phyloP scores from a whole-genome alignment of 1,140 invertebrate genomes.

The Brachionus paranguensis region DNA sequence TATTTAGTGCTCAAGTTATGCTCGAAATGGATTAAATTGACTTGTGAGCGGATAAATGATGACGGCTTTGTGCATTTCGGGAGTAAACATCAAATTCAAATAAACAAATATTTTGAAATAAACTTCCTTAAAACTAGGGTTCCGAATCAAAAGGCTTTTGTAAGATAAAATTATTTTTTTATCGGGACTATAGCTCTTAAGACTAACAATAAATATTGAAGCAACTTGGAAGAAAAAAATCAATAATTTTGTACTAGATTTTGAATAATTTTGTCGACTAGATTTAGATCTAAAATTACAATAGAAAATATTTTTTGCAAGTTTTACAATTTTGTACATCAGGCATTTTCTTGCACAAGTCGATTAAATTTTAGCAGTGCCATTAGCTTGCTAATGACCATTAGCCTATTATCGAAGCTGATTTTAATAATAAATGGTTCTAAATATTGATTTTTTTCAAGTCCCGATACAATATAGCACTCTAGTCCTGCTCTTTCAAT shows the following conservation, averaged over 20 bases:
- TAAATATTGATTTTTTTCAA: slow-evolving; percentile 16
- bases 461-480: neutral
- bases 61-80: neutral
- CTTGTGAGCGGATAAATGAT: neutral
- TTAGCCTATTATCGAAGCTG: neutral
- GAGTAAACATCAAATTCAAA: neutral
- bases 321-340: neutral
- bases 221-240: neutral
- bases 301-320: neutral
- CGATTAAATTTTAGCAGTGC: neutral
- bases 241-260: slow-evolving; percentile 22
- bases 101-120: neutral
- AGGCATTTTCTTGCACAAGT: neutral
- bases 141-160: neutral
- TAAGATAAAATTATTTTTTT: neutral
- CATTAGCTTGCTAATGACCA: neutral
- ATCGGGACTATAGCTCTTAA: neutral
- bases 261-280: slow-evolving; percentile 16
- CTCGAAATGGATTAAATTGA: neutral
- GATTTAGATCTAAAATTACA: neutral
- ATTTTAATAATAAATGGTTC: slow-evolving; percentile 20
- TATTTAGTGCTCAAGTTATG: neutral
- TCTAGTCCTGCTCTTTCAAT: neutral
- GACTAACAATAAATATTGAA: neutral
- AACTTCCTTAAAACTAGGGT: neutral